phyloP scores from a whole-genome alignment of 1,140 invertebrate species.

The Drosophila lacertosa region DNA sequence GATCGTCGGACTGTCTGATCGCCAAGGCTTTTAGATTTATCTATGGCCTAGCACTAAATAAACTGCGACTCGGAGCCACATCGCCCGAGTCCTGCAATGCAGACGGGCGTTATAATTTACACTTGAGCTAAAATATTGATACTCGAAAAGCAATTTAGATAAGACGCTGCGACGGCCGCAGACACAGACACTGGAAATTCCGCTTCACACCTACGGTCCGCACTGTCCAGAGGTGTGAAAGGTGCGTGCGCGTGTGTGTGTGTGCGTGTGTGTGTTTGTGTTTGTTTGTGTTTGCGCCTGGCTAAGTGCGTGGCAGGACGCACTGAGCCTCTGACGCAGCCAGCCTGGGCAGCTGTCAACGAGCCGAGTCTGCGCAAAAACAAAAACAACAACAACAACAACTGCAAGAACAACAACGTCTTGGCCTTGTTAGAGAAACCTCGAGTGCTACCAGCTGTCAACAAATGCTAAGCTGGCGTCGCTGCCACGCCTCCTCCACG shows the following conservation, averaged over 20 bases:
- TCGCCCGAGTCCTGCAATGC: constrained; percentile 8
- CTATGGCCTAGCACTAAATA: constrained; percentile 79
- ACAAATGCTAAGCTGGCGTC: constrained; percentile 40
- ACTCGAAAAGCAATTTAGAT: constrained; percentile 84
- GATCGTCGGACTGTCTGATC: constrained; percentile 9
- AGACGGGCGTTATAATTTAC: constrained; percentile 73
- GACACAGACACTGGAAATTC: constrained; percentile 74
- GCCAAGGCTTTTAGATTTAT: constrained; percentile 77
- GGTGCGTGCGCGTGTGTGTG: constrained; percentile 20
- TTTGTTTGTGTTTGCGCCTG: constrained; percentile 26
- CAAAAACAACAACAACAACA: constrained; percentile 3
- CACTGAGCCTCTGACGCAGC: constrained; percentile 26
- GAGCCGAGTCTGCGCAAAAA: constrained; percentile 43
- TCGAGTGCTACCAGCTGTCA: constrained; percentile 78
- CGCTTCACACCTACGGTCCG: constrained; percentile 80
- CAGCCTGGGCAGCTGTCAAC: constrained; percentile 61
- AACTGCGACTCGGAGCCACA: constrained; percentile 26
- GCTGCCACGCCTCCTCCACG: constrained; percentile 48
- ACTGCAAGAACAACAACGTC: constrained; percentile 29
- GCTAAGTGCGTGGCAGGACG: constrained; percentile 67
- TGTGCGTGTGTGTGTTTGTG: constrained; percentile 27
- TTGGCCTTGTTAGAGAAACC: constrained; percentile 61
- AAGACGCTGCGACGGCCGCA: constrained; percentile 53
- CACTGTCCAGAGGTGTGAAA: constrained; percentile 65
- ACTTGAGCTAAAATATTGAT: constrained; percentile 84